These are phyloP conservation scores for Brachionus sp. DNA, from an alignment of 1,140 invertebrate species.

Conservation along the genomic window DNA sequence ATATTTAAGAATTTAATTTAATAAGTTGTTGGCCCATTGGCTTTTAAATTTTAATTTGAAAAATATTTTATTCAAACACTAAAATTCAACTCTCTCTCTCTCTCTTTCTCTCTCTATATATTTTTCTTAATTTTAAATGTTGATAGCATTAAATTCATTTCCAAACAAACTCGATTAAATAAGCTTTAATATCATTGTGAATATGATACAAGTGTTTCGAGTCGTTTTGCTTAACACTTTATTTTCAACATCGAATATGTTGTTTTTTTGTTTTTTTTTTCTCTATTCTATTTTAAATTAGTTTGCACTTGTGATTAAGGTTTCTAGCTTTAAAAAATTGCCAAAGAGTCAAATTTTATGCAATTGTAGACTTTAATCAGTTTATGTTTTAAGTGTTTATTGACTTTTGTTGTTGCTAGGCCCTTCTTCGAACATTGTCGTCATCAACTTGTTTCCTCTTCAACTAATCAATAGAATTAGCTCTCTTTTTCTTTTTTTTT, in stretches of 20 bases:
- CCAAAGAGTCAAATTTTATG: slow-evolving; percentile 33
- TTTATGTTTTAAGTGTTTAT: background rate
- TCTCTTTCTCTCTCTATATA: background rate
- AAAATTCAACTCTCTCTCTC: background rate
- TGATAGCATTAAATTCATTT: slow-evolving; percentile 37
- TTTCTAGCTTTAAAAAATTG: background rate
- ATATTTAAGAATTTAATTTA: slow-evolving; percentile 45
- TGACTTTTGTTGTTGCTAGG: background rate
- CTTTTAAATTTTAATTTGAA: slow-evolving; percentile 24
- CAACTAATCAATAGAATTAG: background rate
- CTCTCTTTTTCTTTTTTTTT: no score
- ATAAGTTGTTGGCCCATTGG: background rate
- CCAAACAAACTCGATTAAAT: background rate
- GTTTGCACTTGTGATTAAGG: slow-evolving; percentile 23
- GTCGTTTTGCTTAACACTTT: background rate
- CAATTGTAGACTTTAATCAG: slow-evolving; percentile 36
- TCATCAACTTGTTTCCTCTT: background rate
- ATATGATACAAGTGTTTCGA: slow-evolving; percentile 44
- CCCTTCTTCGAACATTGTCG: background rate
- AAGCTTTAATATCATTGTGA: slow-evolving; percentile 23
- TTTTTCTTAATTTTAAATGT: background rate
- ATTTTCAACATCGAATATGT: background rate
- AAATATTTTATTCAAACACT: slow-evolving; percentile 42
- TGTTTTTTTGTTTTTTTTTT: background rate
- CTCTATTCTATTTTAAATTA: background rate